Conservation (phyloP, 2,797 vertebrate species). For the Fundulus diaphanus region DNA sequence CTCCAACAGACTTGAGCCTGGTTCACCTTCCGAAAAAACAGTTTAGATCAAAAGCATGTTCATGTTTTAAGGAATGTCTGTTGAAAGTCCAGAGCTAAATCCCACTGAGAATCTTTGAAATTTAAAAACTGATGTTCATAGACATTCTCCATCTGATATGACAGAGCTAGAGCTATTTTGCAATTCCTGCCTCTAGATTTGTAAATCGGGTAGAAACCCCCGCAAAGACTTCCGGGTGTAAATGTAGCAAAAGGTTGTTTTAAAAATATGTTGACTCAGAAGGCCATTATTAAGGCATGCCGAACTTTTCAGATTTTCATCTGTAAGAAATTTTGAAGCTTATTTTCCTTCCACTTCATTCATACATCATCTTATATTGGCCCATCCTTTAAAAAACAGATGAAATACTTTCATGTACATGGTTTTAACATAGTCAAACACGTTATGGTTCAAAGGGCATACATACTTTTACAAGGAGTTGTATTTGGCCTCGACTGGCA, state of each 20-base stretch:
- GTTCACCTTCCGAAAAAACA: neutral
- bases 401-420: neutral
- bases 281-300: neutral
- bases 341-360: neutral
- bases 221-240: neutral
- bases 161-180: neutral
- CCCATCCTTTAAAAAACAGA: neutral
- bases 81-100: neutral
- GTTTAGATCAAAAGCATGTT: neutral
- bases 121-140: neutral
- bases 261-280: neutral
- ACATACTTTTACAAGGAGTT: neutral
- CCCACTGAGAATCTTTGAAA: neutral
- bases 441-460: neutral
- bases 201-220: neutral
- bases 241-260: neutral
- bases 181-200: neutral
- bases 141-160: neutral
- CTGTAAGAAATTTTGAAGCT: neutral
- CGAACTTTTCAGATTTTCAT: neutral
- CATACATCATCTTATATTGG: neutral
- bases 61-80: neutral
- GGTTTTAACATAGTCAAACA: neutral
- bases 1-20: neutral
- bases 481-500: constrained; percentile 28